Evolutionary conservation across 37 sponge, comb jelly and placozoan genomes (phyloP).

Genomic region (Ephydatia muelleri): DNA sequence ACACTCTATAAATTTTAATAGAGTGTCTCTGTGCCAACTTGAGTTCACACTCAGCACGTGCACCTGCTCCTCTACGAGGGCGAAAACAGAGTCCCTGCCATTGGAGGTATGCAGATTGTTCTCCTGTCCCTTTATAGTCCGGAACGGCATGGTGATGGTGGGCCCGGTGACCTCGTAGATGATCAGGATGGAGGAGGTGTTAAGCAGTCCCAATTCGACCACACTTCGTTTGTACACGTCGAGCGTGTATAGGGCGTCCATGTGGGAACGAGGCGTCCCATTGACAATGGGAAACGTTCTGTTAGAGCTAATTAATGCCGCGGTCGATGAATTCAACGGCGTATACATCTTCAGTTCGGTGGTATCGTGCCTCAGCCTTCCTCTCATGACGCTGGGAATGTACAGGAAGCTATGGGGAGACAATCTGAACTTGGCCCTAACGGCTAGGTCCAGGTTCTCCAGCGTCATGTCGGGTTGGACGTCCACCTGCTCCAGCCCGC

Average conservation of each 20-base stretch:
- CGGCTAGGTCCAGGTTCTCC: constrained; percentile 26
- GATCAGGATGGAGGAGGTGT: constrained; percentile 6
- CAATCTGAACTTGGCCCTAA: constrained; percentile 30
- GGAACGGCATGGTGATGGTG: constrained; percentile 50
- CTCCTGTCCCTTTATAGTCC: constrained; percentile 14
- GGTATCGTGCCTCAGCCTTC: neutral
- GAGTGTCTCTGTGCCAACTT: constrained; percentile 38
- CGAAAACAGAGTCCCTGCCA: neutral
- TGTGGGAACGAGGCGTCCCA: constrained; percentile 7
- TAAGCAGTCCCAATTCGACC: constrained; percentile 29
- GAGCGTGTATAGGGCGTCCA: constrained; percentile 3
- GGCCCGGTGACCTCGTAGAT: constrained; percentile 69
- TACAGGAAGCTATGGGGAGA: constrained; percentile 49
- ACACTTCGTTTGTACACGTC: constrained; percentile 34
- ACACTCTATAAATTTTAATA: constrained; percentile 60
- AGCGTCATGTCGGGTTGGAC: constrained; percentile 30
- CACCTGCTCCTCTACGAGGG: constrained; percentile 13
- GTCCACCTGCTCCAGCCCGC: constrained; percentile 34
- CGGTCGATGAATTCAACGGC: neutral
- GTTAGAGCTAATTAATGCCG: constrained; percentile 20
- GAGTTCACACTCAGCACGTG: constrained; percentile 63
- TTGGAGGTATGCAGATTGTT: neutral
- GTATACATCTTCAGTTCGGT: constrained; percentile 29
- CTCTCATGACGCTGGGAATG: constrained; percentile 45
- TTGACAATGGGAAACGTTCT: constrained; percentile 48